A percentile compares a stretch with the other conserved stretches of the same genome.
phyloP scores from a whole-genome alignment of 2,113 vertebrate genomes.

The Prinia subflava region DNA sequence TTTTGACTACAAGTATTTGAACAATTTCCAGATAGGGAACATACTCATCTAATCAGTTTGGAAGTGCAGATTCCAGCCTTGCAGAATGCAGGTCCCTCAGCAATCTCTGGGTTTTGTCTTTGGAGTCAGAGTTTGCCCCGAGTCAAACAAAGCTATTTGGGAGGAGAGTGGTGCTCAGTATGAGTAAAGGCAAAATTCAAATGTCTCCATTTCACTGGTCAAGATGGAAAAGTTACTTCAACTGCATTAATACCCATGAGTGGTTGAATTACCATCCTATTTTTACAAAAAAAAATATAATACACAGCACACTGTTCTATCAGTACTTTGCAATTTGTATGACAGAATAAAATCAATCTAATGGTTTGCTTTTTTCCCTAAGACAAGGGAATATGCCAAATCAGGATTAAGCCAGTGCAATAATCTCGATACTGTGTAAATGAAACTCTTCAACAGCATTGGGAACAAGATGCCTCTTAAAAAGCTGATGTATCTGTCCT shows the following conservation, averaged over 20 bases:
- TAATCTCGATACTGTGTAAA: background rate
- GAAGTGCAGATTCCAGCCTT: background rate
- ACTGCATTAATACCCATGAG: background rate
- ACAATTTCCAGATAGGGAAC: background rate
- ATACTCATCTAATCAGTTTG: background rate
- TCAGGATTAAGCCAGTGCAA: background rate
- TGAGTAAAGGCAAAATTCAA: background rate
- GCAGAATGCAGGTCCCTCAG: background rate
- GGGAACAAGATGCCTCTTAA: background rate
- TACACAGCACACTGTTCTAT: background rate
- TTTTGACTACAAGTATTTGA: background rate
- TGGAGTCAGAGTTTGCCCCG: rapidly evolving
- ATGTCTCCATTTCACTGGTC: background rate
- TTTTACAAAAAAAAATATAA: background rate
- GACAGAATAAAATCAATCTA: background rate
- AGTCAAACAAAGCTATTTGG: background rate
- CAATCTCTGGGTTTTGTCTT: background rate
- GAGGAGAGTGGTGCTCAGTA: background rate
- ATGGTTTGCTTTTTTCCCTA: background rate
- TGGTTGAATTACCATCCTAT: background rate
- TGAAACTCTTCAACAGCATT: rapidly evolving
- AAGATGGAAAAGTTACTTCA: background rate
- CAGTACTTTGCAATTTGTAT: background rate
- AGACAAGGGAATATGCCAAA: rapidly evolving
- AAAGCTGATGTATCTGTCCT: background rate